Percentiles rank a stretch among this genome's conserved stretches.
Conservation (phyloP, 2,113 vertebrate species). For the Passer domesticus region DNA sequence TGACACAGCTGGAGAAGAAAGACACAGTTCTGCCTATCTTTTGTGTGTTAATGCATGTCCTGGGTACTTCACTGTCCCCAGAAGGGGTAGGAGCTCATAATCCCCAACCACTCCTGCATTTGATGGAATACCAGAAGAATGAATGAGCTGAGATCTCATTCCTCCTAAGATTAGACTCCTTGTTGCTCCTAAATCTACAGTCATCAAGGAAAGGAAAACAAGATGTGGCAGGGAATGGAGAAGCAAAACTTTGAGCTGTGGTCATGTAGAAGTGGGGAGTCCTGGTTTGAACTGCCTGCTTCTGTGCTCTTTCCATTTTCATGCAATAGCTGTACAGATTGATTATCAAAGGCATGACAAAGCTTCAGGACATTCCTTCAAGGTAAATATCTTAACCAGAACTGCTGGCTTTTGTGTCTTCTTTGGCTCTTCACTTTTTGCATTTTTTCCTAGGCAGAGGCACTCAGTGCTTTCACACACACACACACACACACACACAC, state of each 20-base stretch:
- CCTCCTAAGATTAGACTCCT: neutral
- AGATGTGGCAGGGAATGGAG: accelerated
- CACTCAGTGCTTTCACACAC: neutral
- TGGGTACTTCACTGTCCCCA: neutral
- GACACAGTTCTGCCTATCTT: neutral
- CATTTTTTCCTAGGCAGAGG: neutral
- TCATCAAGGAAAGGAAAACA: neutral
- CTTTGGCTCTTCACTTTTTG: neutral
- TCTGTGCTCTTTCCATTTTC: neutral
- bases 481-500: neutral
- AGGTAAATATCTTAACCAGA: neutral
- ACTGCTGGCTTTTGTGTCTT: neutral
- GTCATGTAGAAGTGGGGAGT: neutral
- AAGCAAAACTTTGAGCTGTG: neutral
- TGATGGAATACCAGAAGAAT: neutral
- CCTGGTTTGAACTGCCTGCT: neutral
- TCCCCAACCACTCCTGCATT: neutral
- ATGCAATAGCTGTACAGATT: neutral
- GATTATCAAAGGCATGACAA: neutral
- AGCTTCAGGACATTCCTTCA: neutral
- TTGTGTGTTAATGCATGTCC: neutral
- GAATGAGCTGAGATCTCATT: neutral
- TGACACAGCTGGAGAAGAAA: neutral
- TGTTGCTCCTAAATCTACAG: neutral
- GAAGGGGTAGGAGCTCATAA: neutral